Conservation (phyloP, 2,797 vertebrate genomes). For the Sebastes trivittatus region DNA sequence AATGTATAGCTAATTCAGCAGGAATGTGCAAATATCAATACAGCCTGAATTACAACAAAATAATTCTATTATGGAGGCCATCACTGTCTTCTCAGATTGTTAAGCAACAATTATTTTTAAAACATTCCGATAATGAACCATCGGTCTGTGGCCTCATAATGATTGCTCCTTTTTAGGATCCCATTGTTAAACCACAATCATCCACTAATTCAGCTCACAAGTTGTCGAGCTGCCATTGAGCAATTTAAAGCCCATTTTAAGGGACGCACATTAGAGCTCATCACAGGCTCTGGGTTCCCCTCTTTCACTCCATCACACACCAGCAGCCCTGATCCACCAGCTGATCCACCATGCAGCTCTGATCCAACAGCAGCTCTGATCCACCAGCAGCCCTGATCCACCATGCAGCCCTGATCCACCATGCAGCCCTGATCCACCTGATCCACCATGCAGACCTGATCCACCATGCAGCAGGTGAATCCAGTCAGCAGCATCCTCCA, state of each 20-base stretch:
- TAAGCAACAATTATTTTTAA: neutral
- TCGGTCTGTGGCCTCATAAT: neutral
- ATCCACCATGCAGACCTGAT: neutral
- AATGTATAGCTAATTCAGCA: neutral
- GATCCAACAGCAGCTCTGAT: no score
- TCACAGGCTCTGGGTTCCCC: neutral
- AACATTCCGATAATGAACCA: neutral
- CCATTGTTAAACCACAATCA: neutral
- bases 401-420: neutral
- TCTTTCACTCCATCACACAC: neutral
- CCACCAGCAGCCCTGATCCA: no score
- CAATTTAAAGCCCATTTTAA: neutral
- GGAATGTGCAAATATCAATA: neutral
- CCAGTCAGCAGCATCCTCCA: constrained; percentile 16
- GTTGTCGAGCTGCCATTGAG: neutral
- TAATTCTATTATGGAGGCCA: no score
- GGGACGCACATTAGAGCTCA: neutral
- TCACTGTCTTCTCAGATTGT: neutral
- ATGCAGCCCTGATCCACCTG: neutral
- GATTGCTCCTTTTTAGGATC: neutral
- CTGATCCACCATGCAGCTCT: no score
- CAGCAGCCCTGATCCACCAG: no score
- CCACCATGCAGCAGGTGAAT: constrained; percentile 17
- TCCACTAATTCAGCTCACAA: neutral
- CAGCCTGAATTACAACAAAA: neutral